These are phyloP conservation scores for Papilio aristodemus DNA, from an alignment of 1,140 invertebrate species.

Conservation along the genomic window DNA sequence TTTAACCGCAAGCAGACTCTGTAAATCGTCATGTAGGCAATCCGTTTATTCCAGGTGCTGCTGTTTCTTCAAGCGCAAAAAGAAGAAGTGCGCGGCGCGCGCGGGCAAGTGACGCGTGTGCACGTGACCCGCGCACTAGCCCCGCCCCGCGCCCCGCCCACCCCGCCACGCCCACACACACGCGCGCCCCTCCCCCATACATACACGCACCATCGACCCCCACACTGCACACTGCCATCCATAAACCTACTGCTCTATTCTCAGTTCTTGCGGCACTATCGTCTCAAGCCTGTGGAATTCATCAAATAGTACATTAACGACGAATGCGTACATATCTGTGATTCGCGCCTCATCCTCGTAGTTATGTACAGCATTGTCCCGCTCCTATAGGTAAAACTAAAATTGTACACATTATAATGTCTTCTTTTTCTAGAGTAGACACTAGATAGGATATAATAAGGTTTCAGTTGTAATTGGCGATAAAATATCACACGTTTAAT, in stretches of 20 bases:
- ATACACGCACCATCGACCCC: not conserved
- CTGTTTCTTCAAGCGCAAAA: slow-evolving; percentile 98
- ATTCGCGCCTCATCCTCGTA: not conserved
- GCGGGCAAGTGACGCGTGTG: slow-evolving; percentile 86
- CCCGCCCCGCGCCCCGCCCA: slow-evolving; percentile 18
- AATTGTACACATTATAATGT: not conserved
- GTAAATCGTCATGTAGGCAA: slow-evolving; percentile 78
- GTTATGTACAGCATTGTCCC: not conserved
- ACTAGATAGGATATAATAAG: slow-evolving; percentile 7
- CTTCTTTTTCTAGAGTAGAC: not conserved
- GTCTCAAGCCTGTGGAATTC: too few relatives aligned
- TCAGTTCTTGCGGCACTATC: too few relatives aligned
- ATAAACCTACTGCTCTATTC: not conserved
- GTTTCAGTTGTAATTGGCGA: not conserved
- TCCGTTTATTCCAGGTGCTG: slow-evolving; percentile 91
- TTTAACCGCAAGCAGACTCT: slow-evolving; percentile 60
- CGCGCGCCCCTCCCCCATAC: slow-evolving; percentile 34
- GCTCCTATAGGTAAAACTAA: not conserved
- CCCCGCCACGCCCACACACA: slow-evolving; percentile 35
- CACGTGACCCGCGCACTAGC: slow-evolving; percentile 45
- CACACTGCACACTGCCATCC: slow-evolving; percentile 8
- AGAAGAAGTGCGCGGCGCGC: slow-evolving; percentile 93
- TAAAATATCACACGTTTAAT: slow-evolving; percentile 13
- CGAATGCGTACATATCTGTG: slow-evolving; percentile 9
- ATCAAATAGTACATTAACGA: not conserved